phyloP scores from a whole-genome alignment of 2,888 invertebrate genomes.

The Zygaena filipendulae region DNA sequence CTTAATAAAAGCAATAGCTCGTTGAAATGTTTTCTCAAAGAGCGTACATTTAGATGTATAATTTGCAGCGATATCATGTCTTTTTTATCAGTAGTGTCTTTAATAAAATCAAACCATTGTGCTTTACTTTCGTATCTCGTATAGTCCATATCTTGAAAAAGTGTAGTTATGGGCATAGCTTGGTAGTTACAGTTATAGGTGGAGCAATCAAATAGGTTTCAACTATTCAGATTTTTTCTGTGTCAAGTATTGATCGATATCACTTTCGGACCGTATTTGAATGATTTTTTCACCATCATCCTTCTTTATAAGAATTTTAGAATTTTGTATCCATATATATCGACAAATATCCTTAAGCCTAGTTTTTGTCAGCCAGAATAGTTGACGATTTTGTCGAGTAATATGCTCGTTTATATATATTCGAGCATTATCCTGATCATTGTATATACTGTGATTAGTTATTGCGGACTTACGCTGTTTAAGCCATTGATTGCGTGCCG shows the following conservation, averaged over 20 bases:
- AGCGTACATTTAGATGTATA: neutral
- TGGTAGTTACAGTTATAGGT: too few relatives aligned
- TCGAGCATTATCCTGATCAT: neutral
- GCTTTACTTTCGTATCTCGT: neutral
- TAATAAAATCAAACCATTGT: too few relatives aligned
- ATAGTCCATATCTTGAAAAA: neutral
- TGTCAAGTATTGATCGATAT: neutral
- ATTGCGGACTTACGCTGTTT: too few relatives aligned
- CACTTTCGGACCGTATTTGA: neutral
- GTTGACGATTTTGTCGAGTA: slow-evolving; percentile 1
- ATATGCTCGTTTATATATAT: slow-evolving; percentile 3
- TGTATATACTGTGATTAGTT: too few relatives aligned
- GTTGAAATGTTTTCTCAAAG: neutral
- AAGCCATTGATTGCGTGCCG: too few relatives aligned
- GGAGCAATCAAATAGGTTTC: neutral
- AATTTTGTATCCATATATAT: neutral
- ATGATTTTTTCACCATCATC: neutral
- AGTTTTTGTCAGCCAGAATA: slow-evolving; percentile 1
- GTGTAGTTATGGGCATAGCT: too few relatives aligned
- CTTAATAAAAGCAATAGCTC: neutral
- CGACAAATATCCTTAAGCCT: slow-evolving; percentile 1
- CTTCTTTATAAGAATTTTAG: neutral
- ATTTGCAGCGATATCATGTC: neutral
- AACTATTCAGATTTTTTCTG: neutral
- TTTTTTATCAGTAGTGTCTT: neutral